Base-by-base conservation (phyloP, 2,888 invertebrate genomes). In the Cremastobaeus sp. region DNA sequence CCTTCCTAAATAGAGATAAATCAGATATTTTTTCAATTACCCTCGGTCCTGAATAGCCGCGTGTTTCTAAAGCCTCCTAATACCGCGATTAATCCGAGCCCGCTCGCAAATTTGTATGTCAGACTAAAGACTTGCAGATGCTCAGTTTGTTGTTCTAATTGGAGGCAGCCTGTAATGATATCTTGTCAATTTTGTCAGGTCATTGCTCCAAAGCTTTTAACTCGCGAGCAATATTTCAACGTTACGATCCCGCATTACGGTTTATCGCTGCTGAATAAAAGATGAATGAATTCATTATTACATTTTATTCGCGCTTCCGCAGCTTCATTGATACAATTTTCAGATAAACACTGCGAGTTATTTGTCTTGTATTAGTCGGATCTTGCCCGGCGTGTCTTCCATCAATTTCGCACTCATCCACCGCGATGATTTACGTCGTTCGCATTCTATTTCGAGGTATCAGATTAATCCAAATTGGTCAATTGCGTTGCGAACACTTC, bases 121-220 rank as follows among this genome's bases (percentile, higher is more conserved):
- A 66, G 52, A 28, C 50, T 73, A 73, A 73, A 73, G 62, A 62
- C 68, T 68, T 68, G 73, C 73, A 73, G 73, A 73, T 68, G 73
- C 50, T 55, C 50, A 52, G 73, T 43, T 66, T 62, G 73, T 73
- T 69, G 64, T 73, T 73, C 45, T 69, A 74, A 74, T 69, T 69
- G 65, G 54, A 69, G 70, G 65, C 69, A 69, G 65, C 69, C 69
- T 50, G 39, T 28, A 47, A 57, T 59, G 64, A 74, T 74, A 69
- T 69, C 74, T 69, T 45, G 69, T 65, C 74, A 65, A 69, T 74
- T 64, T 74, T 34, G 64, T 59, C 39, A 11, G 74, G 74, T 64
- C 68, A 50, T 74, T 69, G 69, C 68, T 45, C 74, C 32, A 34
- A 18, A 17, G 64, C 69, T 69, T 69, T 74, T 43, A 74, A 57